A percentile compares a stretch with the other conserved stretches of the same genome.
These are phyloP conservation scores for Lepilemur septentrionalis DNA, from an alignment of 2,797 vertebrate species.

Conservation along the genomic window DNA sequence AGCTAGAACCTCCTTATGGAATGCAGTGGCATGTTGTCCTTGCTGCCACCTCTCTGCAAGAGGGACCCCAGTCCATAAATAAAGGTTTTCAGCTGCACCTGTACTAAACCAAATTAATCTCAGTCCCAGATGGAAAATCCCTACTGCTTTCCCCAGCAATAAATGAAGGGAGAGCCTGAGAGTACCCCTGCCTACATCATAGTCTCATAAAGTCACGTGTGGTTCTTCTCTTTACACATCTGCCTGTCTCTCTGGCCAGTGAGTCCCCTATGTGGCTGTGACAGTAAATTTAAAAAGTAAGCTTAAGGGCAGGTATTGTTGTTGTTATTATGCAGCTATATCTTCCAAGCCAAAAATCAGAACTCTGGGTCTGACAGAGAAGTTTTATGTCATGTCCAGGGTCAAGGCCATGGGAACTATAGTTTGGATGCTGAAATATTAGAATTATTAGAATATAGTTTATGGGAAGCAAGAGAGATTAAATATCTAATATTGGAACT, in stretches of 20 bases:
- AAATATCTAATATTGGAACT: not conserved
- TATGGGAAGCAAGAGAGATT: not conserved
- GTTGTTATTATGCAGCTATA: not conserved
- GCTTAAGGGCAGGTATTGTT: not conserved
- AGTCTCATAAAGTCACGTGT: not conserved
- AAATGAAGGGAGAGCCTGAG: not conserved
- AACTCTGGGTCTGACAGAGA: not conserved
- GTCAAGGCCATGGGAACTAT: not conserved
- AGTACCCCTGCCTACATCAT: not conserved
- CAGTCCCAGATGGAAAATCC: not conserved
- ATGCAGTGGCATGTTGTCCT: not conserved
- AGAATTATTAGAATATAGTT: not conserved
- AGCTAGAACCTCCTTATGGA: not conserved
- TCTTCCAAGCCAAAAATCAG: constrained; percentile 33
- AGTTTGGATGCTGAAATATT: not conserved
- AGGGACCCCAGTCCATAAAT: not conserved
- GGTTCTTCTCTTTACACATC: not conserved
- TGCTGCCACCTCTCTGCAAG: not conserved
- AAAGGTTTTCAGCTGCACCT: not conserved
- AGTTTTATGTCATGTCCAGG: not conserved
- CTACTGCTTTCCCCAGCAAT: not conserved
- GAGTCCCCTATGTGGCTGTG: not conserved
- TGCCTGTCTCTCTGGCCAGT: not conserved
- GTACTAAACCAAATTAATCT: not conserved
- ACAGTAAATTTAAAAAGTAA: not conserved